Evolutionary conservation across 2,888 invertebrate genomes (phyloP), one percentile per base, ranked within the genome.

Genomic region (Junonia oenone): DNA sequence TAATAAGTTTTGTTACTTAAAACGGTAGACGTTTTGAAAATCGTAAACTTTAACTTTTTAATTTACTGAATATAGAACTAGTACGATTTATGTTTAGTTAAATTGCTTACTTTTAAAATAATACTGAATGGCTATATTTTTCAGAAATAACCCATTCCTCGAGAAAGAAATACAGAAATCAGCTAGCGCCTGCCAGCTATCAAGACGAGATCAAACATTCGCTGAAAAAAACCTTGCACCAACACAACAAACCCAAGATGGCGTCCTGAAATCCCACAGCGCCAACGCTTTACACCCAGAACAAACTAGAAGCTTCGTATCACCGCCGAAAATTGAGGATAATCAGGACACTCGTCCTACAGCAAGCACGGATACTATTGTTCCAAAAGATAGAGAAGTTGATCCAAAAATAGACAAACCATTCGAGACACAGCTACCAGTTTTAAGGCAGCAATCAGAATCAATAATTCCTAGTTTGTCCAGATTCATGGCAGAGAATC

Each of bases 91-190:
- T n/a, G n/a, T n/a, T n/a, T n/a, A n/a, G n/a, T n/a, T n/a, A n/a
- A n/a, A n/a, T n/a, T n/a, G n/a, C n/a, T n/a, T n/a, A n/a, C n/a
- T n/a, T n/a, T n/a, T n/a, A n/a, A n/a, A n/a, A n/a, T n/a, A n/a
- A n/a, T n/a, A n/a, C n/a, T n/a, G n/a, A n/a, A n/a, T n/a, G n/a
- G n/a, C n/a, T n/a, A 0, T 5, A 13, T 9, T 14, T 17, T 46
- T 8, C 31, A 91, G 91, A 79, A 91, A 90, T 64, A 91, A 91
- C 77, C 91, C 91, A 63, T 91, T 91, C 64, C 81, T 90, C 35
- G 89, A 88, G 63, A 83, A 88, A 65, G 91, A 92, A 81, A 92
- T 94, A 1, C 91, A 92, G 65, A 94, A 94, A 76, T 94, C 94
- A 19, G 93, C 92, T 6, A 94, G 94, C 67, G 92, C 91, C 2